Percentiles rank a stretch among this genome's conserved stretches.
phyloP scores from a whole-genome alignment of 2,113 vertebrate genomes.

The Kryptolebias marmoratus region DNA sequence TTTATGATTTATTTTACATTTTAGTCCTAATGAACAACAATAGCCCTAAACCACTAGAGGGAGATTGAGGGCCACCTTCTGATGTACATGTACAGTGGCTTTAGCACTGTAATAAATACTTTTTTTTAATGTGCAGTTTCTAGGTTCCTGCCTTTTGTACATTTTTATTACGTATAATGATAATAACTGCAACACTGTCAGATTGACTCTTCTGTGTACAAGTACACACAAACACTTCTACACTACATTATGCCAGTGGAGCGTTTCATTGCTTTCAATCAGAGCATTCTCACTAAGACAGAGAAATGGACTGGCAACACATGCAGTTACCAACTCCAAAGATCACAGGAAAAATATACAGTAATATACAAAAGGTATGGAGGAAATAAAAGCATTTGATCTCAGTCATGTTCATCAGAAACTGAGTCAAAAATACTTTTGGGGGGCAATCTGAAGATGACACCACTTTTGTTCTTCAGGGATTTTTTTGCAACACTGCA shows the following conservation, averaged over 20 bases:
- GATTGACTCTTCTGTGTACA: neutral
- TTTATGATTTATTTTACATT: neutral
- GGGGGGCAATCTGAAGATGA: too few species aligned
- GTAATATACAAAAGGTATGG: too few species aligned
- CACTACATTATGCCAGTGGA: constrained; percentile 7
- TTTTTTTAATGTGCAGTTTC: neutral
- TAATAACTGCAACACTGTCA: neutral
- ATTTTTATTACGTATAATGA: neutral
- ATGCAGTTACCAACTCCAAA: neutral
- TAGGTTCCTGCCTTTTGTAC: neutral
- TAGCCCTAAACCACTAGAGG: constrained; percentile 38
- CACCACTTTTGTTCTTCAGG: too few species aligned
- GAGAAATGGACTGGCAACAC: neutral
- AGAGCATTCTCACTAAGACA: neutral
- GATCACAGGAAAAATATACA: neutral
- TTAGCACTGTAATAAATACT: neutral
- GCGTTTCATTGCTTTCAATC: constrained; percentile 21
- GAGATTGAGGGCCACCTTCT: constrained; percentile 13
- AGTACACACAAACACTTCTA: neutral
- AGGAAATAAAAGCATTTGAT: too few species aligned
- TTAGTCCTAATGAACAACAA: neutral
- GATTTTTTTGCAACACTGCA: too few species aligned
- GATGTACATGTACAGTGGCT: neutral
- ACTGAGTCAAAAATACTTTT: too few species aligned
- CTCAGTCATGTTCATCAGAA: too few species aligned